Evolutionary conservation across 2,113 vertebrate species (phyloP).

Genomic region (Riparia riparia): DNA sequence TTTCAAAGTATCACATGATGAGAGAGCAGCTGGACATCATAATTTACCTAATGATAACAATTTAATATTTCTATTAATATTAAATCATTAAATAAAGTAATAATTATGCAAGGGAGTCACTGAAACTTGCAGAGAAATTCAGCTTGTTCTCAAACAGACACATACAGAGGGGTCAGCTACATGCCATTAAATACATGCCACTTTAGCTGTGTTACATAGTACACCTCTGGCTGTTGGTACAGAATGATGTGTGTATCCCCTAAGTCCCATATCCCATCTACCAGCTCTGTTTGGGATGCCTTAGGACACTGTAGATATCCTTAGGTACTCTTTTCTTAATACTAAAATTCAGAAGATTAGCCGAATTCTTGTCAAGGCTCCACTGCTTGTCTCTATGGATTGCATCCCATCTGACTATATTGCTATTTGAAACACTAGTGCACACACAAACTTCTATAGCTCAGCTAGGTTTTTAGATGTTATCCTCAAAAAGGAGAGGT

Average conservation of each 20-base stretch:
- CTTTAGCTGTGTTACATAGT: neutral
- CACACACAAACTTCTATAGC: neutral
- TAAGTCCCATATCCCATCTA: neutral
- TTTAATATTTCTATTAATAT: neutral
- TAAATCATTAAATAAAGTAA: neutral
- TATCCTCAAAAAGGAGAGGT: neutral
- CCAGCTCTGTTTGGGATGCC: neutral
- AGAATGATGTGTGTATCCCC: neutral
- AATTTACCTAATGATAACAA: neutral
- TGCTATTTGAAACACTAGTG: neutral
- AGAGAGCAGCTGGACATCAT: neutral
- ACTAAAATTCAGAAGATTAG: neutral
- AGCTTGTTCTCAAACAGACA: neutral
- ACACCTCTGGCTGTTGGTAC: neutral
- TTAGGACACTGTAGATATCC: neutral
- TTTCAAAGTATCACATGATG: neutral
- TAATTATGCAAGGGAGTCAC: neutral
- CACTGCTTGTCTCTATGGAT: neutral
- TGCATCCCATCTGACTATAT: neutral
- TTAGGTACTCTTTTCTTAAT: neutral
- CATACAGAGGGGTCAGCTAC: neutral
- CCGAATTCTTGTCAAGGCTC: neutral
- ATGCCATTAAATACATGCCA: neutral
- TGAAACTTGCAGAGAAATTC: neutral
- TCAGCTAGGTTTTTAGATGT: neutral